Evolutionary conservation across 2,797 vertebrate genomes (phyloP), one percentile per base, ranked within the genome.

Genomic region (Clarias fuscus): DNA sequence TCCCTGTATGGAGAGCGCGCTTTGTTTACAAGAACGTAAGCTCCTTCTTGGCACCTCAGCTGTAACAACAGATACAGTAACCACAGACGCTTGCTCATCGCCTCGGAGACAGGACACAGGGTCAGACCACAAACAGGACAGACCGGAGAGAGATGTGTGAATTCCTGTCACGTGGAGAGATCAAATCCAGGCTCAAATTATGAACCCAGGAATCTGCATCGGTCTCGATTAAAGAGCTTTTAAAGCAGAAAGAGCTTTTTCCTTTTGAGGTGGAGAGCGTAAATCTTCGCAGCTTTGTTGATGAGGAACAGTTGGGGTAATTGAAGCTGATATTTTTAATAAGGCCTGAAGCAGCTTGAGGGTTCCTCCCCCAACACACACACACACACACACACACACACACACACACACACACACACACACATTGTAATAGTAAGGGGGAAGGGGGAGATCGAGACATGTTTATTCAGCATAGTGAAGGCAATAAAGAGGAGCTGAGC

Each of bases 401-500:
- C 40, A 43, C 40, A 43, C 40, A 43, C 40, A 43, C 40, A 43
- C 40, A 43, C 40, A 43, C 40, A 43, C 53, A 56, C 53, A 56
- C 93, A 92, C 92, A 92, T 93, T 92, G 93, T 88, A 84, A 85
- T 77, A 75, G 86, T 43, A 75, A 22, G 58, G 24, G 64, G 62
- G 20, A 8, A 59, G 17, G 22, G 48, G 71, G 7, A 59, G 92
- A 94, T 94, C 93, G 94, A 95, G 94, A 93, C 92, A 93, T 89
- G 93, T 95, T 95, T 94, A 95, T 94, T 94, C 93, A 92, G 92
- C 64, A 70, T 7, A 70, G 91, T 92, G 92, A 93, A 93, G 93
- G 94, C 91, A 93, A 93, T 94, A 94, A 95, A 95, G 91, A 92
- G 91, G 92, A 93, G 94, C 94, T 91, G 93, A 89, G 88, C 90